Percentiles rank a stretch among this genome's conserved stretches.
Evolutionary conservation across 2,888 invertebrate genomes (phyloP).

Genomic region (Lasioglossum morio): DNA sequence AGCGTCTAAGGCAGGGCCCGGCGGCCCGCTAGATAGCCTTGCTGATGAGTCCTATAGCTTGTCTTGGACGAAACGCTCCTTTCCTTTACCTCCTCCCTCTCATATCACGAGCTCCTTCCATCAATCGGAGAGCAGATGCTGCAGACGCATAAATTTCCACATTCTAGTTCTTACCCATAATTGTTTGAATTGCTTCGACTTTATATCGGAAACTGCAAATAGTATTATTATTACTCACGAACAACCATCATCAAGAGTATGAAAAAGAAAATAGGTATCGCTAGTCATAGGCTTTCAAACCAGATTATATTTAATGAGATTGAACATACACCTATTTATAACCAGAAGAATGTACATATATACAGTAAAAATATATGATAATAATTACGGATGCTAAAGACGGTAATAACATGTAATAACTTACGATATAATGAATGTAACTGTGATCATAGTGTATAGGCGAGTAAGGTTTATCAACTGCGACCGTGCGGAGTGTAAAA

Average conservation of each 20-base stretch:
- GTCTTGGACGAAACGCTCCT: too few relatives aligned
- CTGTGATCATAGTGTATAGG: constrained; percentile 84
- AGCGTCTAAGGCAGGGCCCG: too few relatives aligned
- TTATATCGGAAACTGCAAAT: constrained; percentile 61
- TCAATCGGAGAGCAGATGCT: not conserved
- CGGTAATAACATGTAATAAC: constrained; percentile 76
- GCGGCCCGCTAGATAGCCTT: too few relatives aligned
- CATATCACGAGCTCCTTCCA: too few relatives aligned
- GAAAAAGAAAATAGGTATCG: constrained; percentile 61
- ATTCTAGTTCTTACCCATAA: constrained; percentile 45
- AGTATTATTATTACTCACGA: constrained; percentile 69
- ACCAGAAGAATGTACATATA: constrained; percentile 80
- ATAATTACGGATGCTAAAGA: constrained; percentile 64
- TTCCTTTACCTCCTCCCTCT: too few relatives aligned
- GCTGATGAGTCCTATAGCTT: too few relatives aligned
- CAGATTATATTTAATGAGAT: constrained; percentile 82
- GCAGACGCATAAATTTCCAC: constrained; percentile 2
- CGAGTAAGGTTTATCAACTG: constrained; percentile 78
- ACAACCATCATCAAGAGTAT: constrained; percentile 56
- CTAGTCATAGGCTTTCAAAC: constrained; percentile 82
- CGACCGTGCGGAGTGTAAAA: constrained; percentile 58
- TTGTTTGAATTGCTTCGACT: constrained; percentile 65
- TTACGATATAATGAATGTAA: constrained; percentile 82
- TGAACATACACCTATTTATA: constrained; percentile 81
- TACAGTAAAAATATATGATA: constrained; percentile 74